Base-by-base conservation (phyloP, 2,113 vertebrate species). In the Panthera leo region DNA sequence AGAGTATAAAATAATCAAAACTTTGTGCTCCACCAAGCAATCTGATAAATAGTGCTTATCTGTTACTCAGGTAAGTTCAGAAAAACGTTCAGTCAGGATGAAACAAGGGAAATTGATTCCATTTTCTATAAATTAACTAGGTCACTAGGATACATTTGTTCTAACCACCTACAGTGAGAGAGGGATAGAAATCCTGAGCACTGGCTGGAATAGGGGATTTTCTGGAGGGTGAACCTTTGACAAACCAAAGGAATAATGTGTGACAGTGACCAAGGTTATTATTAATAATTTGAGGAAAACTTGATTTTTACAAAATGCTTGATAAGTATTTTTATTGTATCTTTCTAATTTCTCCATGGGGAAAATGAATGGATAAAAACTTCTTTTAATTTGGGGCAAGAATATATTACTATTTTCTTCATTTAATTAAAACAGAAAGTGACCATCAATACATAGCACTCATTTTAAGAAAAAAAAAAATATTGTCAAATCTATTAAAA, bases 1-100 rank as follows among this genome's bases (percentile, higher is more conserved):
- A 97, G 95, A 97, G 98, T 98, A 96, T 92, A 71, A 70, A 91
- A 95, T 96, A 96, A 96, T 97, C 87, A 86, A 97, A 98, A 90
- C 55, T 76, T 10, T 0, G 1, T 89, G 15, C 39, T 94, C 87
- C 68, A 96, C 63, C 39, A 53, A 95, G 68, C 76, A 89, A 83
- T 86, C 95, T 97, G 65, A 97, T 97, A 95, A 97, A 94, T 83
- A 84, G 89, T 91, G 45, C 68, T 98, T 92, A 92, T 97, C 95
- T 73, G 89, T 58, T 97, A 94, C 83, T 97, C 61, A 94, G 96
- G 97, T 97, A 95, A 94, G 78, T 98, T 96, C 63, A 96, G 86
- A 94, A 98, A 98, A 98, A 96, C 85, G 71, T 98, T 89, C 93
- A 97, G 29, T 93, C 71, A 82, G 75, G 83, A 27, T 91, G 89